Conservation (phyloP, 2,113 vertebrate genomes). For the Pycnonotus jocosus region DNA sequence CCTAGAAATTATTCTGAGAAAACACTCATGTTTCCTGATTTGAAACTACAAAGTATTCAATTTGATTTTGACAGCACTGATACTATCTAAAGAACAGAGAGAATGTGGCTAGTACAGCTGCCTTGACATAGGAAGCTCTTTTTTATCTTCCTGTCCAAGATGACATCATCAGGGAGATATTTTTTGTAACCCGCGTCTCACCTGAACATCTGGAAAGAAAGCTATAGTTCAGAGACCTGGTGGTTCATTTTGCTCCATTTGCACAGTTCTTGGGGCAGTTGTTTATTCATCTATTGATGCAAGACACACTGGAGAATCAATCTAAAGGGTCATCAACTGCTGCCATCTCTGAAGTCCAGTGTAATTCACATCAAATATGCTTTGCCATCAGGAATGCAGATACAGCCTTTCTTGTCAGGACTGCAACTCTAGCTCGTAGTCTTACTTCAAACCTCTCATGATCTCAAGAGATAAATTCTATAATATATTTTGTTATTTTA, state of each 20-base stretch:
- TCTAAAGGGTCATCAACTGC: fast-evolving
- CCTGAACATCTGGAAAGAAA: not conserved
- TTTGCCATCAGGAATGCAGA: not conserved
- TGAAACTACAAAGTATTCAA: not conserved
- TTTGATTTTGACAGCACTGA: not conserved
- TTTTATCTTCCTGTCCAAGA: not conserved
- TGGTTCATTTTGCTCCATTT: not conserved
- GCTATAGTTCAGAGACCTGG: fast-evolving
- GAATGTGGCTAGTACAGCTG: not conserved
- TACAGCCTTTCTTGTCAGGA: not conserved
- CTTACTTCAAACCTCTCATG: not conserved
- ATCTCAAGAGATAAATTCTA: not conserved
- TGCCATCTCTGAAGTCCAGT: not conserved
- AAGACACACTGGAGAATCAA: not conserved
- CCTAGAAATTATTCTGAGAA: not conserved
- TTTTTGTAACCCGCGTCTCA: not conserved
- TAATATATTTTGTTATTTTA: not conserved
- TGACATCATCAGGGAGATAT: not conserved
- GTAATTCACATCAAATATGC: not conserved
- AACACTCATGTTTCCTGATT: not conserved
- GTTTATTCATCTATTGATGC: not conserved
- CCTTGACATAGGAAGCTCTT: not conserved
- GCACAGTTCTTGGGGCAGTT: not conserved
- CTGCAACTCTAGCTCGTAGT: not conserved
- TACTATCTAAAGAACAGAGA: not conserved